Base-by-base conservation (phyloP, 2,797 vertebrate genomes). In the Gambelia wislizenii region DNA sequence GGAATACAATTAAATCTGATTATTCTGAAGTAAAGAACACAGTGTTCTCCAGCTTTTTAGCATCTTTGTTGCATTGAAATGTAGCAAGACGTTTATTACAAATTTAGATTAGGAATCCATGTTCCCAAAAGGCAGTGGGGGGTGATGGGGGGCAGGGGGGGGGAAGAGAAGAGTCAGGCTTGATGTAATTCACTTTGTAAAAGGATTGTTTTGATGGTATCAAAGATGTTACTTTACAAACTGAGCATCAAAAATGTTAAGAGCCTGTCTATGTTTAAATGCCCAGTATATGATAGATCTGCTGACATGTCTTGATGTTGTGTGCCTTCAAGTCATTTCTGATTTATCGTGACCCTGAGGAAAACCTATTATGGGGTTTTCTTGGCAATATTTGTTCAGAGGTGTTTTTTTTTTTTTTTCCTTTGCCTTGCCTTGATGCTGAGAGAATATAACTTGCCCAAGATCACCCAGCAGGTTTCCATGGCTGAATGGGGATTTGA, bases 31-130 rank as follows among this genome's bases (percentile, higher is more conserved):
- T 22, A 91, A 78, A 89, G 81, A 56, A 54, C 1, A 1, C 0
- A 67, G 6, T 56, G n/a, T 91, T 92, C 91, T 89, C 33, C 83
- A 36, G 49, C 25, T 1, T 78, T 78, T 44, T 64, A 56, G 47
- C 36, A 78, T 84, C 44, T 33, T 44, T 61, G 39, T 36, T 59
- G 49, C 83, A 88, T 6, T 3, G 54, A 88, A 83, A 69, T 33
- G 89, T 72, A 1, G 2, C n/a, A 77, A 90, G n/a, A 47, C 64
- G 33, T 14, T 87, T 25, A 39, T 84, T 78, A 80, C 9, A 84
- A 79, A 74, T 22, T 5, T 56, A 54, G 56, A 44, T 87, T 84
- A 61, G 30, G 56, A 80, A 84, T 84, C 64, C 39, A 42, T 1
- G 25, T 70, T 69, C 87, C 72, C 42, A 67, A 84, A 89, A 0